phyloP scores from a whole-genome alignment of 2,888 invertebrate genomes.

The Rhagonycha lutea region DNA sequence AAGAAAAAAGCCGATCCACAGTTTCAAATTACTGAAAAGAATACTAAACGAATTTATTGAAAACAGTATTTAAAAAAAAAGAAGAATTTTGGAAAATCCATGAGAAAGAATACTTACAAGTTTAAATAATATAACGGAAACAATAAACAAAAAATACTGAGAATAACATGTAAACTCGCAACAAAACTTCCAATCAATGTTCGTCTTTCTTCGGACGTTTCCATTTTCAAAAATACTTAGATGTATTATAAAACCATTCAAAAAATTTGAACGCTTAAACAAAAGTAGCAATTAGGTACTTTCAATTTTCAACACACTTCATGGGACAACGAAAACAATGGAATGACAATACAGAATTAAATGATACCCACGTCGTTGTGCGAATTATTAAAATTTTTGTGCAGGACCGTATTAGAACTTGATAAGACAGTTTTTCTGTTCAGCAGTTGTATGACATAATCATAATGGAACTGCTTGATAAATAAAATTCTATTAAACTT shows the following conservation, averaged over 20 bases:
- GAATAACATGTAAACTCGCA: constrained; percentile 24
- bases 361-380: too few species aligned
- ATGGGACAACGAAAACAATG: background rate
- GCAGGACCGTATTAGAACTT: too few species aligned
- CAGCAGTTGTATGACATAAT: background rate
- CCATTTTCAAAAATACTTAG: background rate
- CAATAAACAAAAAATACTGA: constrained; percentile 30
- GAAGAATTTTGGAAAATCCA: too few species aligned
- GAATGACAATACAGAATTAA: background rate
- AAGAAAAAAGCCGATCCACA: constrained; percentile 58
- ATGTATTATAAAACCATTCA: background rate
- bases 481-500: too few species aligned
- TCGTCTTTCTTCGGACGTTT: background rate
- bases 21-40: constrained; percentile 54
- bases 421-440: too few species aligned
- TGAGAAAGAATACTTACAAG: constrained; percentile 35
- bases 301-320: background rate
- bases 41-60: constrained; percentile 53
- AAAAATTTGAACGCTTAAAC: background rate
- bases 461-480: background rate
- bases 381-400: too few species aligned
- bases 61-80: too few species aligned
- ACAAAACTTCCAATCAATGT: constrained; percentile 21
- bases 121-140: constrained; percentile 30
- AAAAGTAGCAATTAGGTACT: too few species aligned